Conservation (phyloP, 2,888 invertebrate genomes). For the Rotaria macrura region DNA sequence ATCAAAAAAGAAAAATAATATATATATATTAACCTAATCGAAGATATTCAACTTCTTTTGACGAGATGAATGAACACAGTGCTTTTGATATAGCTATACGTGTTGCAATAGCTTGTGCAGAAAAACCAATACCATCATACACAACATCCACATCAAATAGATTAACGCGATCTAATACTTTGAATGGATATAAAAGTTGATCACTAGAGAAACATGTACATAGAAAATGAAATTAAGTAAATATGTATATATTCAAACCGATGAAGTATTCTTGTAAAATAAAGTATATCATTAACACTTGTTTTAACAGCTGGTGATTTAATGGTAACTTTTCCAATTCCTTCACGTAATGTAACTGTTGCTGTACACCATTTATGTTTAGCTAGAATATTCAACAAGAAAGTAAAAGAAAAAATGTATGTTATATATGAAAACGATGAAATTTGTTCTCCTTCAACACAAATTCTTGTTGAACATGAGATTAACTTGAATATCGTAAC, state of each 20-base stretch:
- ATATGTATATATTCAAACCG: neutral
- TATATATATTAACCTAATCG: conserved; percentile 16
- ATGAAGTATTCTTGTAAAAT: conserved; percentile 25
- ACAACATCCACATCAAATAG: conserved; percentile 27
- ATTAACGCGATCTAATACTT: conserved; percentile 29
- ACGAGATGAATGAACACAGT: conserved; percentile 29
- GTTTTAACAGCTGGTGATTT: conserved; percentile 51
- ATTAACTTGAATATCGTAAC: neutral
- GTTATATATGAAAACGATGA: too few relatives aligned
- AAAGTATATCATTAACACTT: conserved; percentile 23
- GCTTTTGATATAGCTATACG: conserved; percentile 28
- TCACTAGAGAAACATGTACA: neutral
- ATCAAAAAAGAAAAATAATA: too few relatives aligned
- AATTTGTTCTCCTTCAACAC: neutral
- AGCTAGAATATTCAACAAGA: neutral
- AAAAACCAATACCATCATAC: conserved; percentile 23
- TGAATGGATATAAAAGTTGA: conserved; percentile 30
- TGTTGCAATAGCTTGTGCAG: conserved; percentile 22
- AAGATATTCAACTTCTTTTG: conserved; percentile 28
- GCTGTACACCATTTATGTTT: conserved; percentile 35
- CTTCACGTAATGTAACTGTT: conserved; percentile 67
- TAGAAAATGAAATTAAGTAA: neutral
- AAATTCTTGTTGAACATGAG: neutral
- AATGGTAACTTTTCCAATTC: conserved; percentile 69
- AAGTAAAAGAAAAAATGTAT: neutral